Conservation (phyloP, 1,140 invertebrate genomes). For the Frieseomelitta varia region DNA sequence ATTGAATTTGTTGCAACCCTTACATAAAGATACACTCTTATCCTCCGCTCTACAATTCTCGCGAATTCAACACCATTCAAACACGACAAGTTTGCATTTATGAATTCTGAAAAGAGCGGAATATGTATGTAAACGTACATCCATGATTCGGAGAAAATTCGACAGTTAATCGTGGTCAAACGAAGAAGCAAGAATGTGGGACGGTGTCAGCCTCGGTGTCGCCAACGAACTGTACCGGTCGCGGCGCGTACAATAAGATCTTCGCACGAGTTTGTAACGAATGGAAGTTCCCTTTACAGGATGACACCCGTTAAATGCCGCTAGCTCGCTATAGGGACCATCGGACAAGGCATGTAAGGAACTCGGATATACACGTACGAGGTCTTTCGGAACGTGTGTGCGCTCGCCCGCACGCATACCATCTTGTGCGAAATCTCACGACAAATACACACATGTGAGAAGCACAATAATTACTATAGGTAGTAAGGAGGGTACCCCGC, state of each 20-base stretch:
- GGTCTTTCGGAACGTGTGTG: constrained; percentile 27
- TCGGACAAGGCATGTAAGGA: constrained; percentile 76
- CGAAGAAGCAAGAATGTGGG: not conserved
- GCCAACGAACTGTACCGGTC: not conserved
- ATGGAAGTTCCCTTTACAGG: constrained; percentile 63
- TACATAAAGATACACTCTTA: not conserved
- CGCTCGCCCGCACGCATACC: constrained; percentile 59
- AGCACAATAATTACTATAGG: constrained; percentile 80
- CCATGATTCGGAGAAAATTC: too few species aligned
- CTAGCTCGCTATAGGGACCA: constrained; percentile 66
- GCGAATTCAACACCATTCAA: too few species aligned
- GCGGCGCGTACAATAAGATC: constrained; percentile 24
- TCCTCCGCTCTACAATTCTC: too few species aligned
- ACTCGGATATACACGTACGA: constrained; percentile 63
- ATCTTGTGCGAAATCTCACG: constrained; percentile 63
- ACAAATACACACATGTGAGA: constrained; percentile 75
- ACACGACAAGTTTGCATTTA: not conserved
- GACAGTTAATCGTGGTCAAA: too few species aligned
- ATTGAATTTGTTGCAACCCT: not conserved
- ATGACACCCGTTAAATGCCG: constrained; percentile 80
- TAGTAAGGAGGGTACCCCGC: constrained; percentile 61
- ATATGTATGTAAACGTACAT: too few species aligned
- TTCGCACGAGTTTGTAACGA: constrained; percentile 18
- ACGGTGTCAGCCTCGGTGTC: not conserved
- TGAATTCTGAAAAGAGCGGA: too few species aligned